Conservation (phyloP, 2,113 vertebrate genomes). For the Megaceryle torquata region DNA sequence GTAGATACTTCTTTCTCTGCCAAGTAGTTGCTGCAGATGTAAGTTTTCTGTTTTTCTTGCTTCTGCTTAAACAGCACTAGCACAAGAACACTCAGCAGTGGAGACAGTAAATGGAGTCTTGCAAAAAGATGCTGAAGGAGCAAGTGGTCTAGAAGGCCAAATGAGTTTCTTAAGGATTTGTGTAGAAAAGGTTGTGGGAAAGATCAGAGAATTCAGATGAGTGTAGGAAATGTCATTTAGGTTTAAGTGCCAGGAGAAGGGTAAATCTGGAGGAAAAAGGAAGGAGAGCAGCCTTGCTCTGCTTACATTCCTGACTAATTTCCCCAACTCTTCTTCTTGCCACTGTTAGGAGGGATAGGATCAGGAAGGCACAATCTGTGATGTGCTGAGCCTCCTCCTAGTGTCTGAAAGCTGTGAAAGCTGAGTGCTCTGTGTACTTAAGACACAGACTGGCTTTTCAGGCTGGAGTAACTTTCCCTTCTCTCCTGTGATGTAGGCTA, state of each 20-base stretch:
- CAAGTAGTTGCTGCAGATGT: background rate
- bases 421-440: background rate
- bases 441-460: background rate
- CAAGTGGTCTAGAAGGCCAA: background rate
- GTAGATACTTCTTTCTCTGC: background rate
- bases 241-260: background rate
- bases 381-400: background rate
- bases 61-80: background rate
- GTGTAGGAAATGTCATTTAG: background rate
- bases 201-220: background rate
- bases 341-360: accelerated
- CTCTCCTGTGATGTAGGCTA: background rate
- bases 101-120: background rate
- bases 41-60: background rate
- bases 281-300: background rate
- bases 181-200: background rate
- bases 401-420: background rate
- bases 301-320: background rate
- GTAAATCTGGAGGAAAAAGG: background rate
- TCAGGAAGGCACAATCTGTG: background rate
- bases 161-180: background rate
- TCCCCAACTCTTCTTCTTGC: background rate
- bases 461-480: background rate
- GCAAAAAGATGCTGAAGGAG: background rate
- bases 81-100: background rate